These are phyloP conservation scores for Thereuonema tuberculata DNA, from an alignment of 1,140 invertebrate species.

Conservation along the genomic window DNA sequence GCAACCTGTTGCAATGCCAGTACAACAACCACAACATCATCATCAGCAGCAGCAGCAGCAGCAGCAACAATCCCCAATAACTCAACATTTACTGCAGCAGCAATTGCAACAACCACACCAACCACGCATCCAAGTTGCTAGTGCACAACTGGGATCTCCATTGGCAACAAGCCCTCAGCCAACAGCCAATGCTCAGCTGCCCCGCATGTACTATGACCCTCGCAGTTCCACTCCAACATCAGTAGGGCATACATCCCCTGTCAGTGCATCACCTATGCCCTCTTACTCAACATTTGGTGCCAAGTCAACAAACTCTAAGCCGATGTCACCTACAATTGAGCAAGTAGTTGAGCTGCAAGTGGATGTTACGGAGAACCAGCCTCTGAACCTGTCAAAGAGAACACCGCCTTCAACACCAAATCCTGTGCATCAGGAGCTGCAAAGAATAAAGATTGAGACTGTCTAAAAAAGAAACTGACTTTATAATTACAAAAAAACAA, in stretches of 20 bases:
- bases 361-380: conserved; percentile 38
- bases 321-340: conserved; percentile 18
- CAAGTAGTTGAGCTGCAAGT: conserved; percentile 60
- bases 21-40: background rate
- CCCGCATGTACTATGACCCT: conserved; percentile 22
- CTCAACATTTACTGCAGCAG: conserved; percentile 34
- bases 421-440: background rate
- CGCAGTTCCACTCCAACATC: conserved; percentile 1
- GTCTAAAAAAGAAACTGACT: too few species aligned
- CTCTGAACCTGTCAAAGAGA: conserved; percentile 75
- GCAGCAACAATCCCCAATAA: conserved; percentile 27
- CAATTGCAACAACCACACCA: conserved; percentile 20
- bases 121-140: conserved; percentile 18
- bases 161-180: conserved; percentile 38
- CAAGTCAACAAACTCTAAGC: conserved; percentile 13
- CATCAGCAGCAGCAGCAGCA: conserved; percentile 9
- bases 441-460: too few species aligned
- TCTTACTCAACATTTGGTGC: conserved; percentile 6
- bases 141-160: conserved; percentile 26
- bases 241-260: background rate
- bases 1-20: background rate
- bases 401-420: conserved; percentile 50
- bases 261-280: conserved; percentile 9
- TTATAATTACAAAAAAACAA: too few species aligned
- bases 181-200: conserved; percentile 30